Conservation (phyloP, 2,888 invertebrate species). For the Prionchulus punctatus region DNA sequence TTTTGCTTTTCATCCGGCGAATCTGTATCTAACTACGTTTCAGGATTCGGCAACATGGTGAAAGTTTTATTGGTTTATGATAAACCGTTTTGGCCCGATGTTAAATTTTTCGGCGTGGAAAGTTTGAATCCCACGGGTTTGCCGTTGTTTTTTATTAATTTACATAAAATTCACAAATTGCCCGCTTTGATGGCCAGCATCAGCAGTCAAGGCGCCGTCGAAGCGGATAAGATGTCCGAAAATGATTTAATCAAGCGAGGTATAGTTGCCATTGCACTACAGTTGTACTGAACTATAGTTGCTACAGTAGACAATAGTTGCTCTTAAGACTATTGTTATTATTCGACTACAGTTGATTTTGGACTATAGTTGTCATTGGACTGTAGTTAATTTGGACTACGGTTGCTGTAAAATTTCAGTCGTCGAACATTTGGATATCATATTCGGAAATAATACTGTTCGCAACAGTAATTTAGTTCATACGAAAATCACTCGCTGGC, state of each 20-base stretch:
- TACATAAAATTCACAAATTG: not conserved
- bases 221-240: conserved; percentile 1
- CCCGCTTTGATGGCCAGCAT: not conserved
- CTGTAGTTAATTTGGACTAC: too few species aligned
- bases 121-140: not conserved
- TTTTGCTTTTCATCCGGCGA: not conserved
- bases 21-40: not conserved
- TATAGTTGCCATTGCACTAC: too few species aligned
- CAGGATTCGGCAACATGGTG: not conserved
- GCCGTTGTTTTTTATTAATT: not conserved
- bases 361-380: too few species aligned
- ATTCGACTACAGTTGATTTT: too few species aligned
- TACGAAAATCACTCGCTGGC: not conserved
- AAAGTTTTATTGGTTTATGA: not conserved
- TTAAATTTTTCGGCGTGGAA: not conserved
- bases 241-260: not conserved
- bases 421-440: too few species aligned
- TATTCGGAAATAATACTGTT: too few species aligned
- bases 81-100: not conserved
- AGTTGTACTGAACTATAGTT: too few species aligned
- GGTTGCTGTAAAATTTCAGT: too few species aligned
- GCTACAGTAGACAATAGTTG: too few species aligned
- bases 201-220: not conserved
- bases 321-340: too few species aligned
- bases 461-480: too few species aligned